Percentiles rank a stretch among this genome's conserved stretches.
phyloP scores from a whole-genome alignment of 2,113 vertebrate genomes.

The Eublepharis macularius region DNA sequence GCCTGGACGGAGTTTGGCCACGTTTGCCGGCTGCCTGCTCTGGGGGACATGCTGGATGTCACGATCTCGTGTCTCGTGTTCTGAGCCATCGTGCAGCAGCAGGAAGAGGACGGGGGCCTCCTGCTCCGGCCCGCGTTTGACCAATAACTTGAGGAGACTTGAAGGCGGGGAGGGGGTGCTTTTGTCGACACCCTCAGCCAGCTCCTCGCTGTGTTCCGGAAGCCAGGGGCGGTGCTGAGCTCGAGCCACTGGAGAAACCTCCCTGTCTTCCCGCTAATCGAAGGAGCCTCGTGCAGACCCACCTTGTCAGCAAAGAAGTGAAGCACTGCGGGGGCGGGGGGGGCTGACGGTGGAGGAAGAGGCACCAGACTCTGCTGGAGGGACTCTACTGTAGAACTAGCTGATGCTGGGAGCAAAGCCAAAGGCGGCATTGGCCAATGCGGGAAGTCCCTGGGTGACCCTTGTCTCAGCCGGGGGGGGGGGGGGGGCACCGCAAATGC shows the following conservation, averaged over 20 bases:
- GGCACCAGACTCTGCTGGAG: neutral
- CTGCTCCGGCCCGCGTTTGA: neutral
- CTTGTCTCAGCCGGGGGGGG: neutral
- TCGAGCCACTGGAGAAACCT: neutral
- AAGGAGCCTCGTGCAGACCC: neutral
- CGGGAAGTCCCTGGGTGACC: neutral
- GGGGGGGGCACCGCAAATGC: neutral
- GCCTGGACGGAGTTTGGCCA: neutral
- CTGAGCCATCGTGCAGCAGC: neutral
- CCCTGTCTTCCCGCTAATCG: neutral
- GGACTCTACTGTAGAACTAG: neutral
- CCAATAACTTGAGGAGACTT: neutral
- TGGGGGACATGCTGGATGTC: too few species aligned
- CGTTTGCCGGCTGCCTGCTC: too few species aligned
- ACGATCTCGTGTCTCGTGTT: neutral
- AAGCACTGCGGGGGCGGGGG: too few species aligned
- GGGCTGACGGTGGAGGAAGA: neutral
- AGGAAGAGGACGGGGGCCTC: neutral
- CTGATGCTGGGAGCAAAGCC: neutral
- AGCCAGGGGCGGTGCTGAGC: neutral
- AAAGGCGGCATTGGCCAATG: neutral
- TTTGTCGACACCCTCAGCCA: neutral
- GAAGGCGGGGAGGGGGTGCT: neutral
- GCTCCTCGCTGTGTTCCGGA: neutral
- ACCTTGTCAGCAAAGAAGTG: neutral